phyloP scores from a whole-genome alignment of 1,140 invertebrate species.

The Lordiphosa mommai region DNA sequence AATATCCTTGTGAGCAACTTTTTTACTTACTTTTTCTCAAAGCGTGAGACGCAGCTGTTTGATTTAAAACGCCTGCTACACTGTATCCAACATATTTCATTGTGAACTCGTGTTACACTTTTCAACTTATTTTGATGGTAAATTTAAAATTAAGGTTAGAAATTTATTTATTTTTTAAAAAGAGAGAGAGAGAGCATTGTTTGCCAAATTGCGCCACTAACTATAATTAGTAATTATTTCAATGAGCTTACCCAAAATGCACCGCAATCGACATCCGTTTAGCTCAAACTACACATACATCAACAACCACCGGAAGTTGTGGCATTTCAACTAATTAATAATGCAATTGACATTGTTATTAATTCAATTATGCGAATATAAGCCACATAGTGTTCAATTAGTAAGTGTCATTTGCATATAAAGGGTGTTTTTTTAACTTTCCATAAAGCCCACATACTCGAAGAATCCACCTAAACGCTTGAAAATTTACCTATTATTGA shows the following conservation, averaged over 20 bases:
- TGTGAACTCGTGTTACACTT: conserved; percentile 34
- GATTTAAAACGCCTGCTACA: conserved; percentile 1
- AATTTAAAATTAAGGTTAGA: conserved; percentile 11
- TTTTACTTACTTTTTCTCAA: too few relatives aligned
- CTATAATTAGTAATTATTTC: conserved; percentile 31
- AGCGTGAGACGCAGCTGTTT: background rate
- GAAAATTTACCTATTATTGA: too few relatives aligned
- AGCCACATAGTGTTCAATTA: conserved; percentile 40
- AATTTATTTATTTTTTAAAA: too few relatives aligned
- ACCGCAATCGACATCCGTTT: conserved; percentile 16
- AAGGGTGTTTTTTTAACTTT: too few relatives aligned
- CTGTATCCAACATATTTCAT: conserved; percentile 28
- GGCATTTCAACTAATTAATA: conserved; percentile 30
- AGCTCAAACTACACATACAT: background rate
- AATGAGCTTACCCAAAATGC: conserved; percentile 4
- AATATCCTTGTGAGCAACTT: too few relatives aligned
- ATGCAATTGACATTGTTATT: conserved; percentile 48
- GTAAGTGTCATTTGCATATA: conserved; percentile 42
- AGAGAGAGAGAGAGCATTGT: too few relatives aligned
- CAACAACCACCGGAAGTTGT: conserved; percentile 29
- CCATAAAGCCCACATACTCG: too few relatives aligned
- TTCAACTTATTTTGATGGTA: conserved; percentile 37
- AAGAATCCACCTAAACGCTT: too few relatives aligned
- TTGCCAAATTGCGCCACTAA: background rate
- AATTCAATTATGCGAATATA: conserved; percentile 50